Base-by-base conservation (phyloP, 2,888 invertebrate species). In the Patella depressa region DNA sequence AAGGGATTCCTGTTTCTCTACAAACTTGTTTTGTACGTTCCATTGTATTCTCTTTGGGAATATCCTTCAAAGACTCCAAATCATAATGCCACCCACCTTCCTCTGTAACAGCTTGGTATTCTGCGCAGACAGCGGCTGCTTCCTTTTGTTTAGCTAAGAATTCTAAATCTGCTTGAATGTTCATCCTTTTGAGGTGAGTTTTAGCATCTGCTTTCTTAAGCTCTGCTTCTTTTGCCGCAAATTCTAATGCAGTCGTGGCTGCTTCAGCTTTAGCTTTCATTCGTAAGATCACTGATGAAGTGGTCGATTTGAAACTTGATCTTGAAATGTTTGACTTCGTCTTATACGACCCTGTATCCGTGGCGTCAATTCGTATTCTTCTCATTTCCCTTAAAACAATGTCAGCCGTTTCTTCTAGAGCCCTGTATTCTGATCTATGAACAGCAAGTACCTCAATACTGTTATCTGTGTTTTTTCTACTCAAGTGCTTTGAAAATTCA, bases 121-220 rank as follows among this genome's bases (percentile, higher is more conserved):
- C 77, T 34, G 73, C 77, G 9, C 71, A 73, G 2, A 74, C 79
- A 2, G 57, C 54, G 15, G 72, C 77, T 15, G 73, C 73, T 57
- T 69, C 75, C 17, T 74, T 45, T 54, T 79, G 70, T 75, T 75
- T 19, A n/a, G 69, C 57, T 45, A 77, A 14, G 11, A 79, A 59
- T 24, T 55, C 29, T 3, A 59, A n/a, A 59, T 59, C 59, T 5
- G 73, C 53, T 24, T 79, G 71, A 45, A 77, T 15, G 17, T 75
- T 71, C 14, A 59, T 17, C n/a, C 54, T 24, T n/a, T 76, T 54
- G 57, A 53, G 55, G n/a, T 65, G 34, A 2, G 72, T 34, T 72
- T 72, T n/a, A 9, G 72, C 76, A 53, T 34, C 15, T 59, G 57
- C 54, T 24, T 76, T 72, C 57, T 45, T 53, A 3, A 76, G 34